Percentiles rank a stretch among this genome's conserved stretches.
These are phyloP conservation scores for Anolis sagrei DNA, from an alignment of 2,113 vertebrate genomes.

Conservation along the genomic window DNA sequence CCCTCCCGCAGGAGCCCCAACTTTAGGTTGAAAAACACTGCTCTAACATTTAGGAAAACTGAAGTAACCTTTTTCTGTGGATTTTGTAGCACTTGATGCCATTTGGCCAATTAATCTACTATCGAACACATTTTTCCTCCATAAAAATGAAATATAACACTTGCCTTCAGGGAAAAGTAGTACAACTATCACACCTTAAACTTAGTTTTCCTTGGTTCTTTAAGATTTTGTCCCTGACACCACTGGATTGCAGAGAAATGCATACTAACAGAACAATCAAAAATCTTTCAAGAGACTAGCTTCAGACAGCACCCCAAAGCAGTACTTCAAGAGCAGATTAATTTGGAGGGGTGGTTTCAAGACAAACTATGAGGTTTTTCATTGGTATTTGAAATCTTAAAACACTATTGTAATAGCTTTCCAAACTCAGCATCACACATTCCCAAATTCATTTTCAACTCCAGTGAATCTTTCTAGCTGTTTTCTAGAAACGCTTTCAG, in stretches of 20 bases:
- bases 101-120: neutral
- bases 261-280: neutral
- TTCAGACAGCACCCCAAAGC: conserved; percentile 42
- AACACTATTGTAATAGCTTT: conserved; percentile 25
- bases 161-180: neutral
- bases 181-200: neutral
- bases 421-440: neutral
- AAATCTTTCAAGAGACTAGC: neutral
- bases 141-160: neutral
- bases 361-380: conserved; percentile 19
- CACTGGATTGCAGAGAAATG: neutral
- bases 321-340: conserved; percentile 45
- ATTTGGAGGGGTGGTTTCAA: conserved; percentile 21
- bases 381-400: neutral
- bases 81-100: neutral
- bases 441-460: conserved; percentile 9
- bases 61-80: neutral
- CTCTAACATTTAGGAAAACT: too few relatives aligned
- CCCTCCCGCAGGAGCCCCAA: too few relatives aligned
- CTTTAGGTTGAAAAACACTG: too few relatives aligned
- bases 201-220: neutral
- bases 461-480: conserved; percentile 13
- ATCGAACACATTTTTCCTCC: neutral
- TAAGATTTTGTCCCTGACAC: neutral
- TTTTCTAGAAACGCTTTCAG: conserved; percentile 27